These are phyloP conservation scores for Micronycteris hirsuta DNA, from an alignment of 2,113 vertebrate species.

Conservation along the genomic window DNA sequence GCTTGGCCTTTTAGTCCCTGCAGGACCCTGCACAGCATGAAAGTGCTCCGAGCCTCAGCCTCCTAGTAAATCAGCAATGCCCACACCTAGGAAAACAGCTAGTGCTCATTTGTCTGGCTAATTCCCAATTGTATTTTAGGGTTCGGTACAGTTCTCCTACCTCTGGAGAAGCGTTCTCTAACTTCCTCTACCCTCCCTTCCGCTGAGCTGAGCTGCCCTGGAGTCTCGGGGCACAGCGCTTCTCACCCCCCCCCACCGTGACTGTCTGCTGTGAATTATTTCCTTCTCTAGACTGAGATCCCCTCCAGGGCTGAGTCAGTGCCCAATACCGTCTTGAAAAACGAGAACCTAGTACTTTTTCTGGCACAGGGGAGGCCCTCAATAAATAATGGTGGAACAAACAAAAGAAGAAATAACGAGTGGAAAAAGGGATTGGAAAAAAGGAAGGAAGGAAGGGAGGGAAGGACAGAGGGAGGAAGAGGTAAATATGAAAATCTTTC, in stretches of 20 bases:
- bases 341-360: background rate
- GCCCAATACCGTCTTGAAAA: background rate
- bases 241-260: too few species aligned
- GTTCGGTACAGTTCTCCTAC: background rate
- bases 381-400: background rate
- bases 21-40: too few species aligned
- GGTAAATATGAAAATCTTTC: background rate
- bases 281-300: too few species aligned
- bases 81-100: background rate
- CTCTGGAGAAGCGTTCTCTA: background rate
- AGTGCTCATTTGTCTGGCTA: background rate
- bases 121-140: background rate
- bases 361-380: background rate
- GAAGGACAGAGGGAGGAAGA: background rate
- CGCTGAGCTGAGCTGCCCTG: background rate
- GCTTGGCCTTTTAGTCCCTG: background rate
- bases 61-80: background rate
- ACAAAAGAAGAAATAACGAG: background rate
- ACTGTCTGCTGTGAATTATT: background rate
- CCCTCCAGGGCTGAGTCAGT: background rate
- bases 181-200: background rate
- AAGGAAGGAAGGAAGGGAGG: background rate
- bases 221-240: fast-evolving
- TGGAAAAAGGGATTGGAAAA: background rate
- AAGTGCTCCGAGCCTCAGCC: background rate